Evolutionary conservation across 2,888 invertebrate species (phyloP).

Genomic region (Philereme vetulata): DNA sequence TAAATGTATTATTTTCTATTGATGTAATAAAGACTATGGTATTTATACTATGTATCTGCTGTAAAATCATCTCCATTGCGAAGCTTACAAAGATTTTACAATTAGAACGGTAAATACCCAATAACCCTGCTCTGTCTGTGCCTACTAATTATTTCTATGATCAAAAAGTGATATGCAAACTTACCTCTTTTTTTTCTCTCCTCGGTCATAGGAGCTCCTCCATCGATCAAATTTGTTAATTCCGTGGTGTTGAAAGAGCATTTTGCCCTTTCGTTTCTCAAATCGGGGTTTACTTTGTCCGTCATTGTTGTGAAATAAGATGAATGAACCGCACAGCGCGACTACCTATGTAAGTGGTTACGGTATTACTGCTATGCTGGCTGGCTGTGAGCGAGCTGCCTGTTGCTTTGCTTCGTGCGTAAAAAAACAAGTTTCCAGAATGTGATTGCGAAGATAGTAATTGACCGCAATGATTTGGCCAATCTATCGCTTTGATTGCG

Average conservation of each 20-base stretch:
- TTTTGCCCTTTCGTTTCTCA: constrained; percentile 88
- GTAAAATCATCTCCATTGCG: no score
- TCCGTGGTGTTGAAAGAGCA: constrained; percentile 90
- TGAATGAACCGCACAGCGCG: constrained; percentile 8
- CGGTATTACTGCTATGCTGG: constrained; percentile 7
- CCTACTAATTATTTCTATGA: no score
- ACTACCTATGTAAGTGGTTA: constrained; percentile 21
- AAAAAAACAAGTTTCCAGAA: background rate
- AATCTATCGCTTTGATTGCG: no score
- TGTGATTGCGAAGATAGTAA: background rate
- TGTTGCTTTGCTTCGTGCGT: no score
- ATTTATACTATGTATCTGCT: no score
- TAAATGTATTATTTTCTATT: no score
- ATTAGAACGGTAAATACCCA: no score
- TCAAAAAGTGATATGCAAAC: background rate
- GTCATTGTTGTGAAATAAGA: constrained; percentile 47
- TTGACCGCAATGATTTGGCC: no score
- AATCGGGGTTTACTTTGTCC: constrained; percentile 85
- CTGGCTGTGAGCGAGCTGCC: background rate
- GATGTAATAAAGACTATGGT: no score
- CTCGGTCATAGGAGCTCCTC: constrained; percentile 88
- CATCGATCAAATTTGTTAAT: constrained; percentile 91
- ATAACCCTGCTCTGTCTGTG: no score
- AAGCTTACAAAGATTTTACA: no score
- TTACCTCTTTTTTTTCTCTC: constrained; percentile 84